phyloP scores from a whole-genome alignment of 2,113 vertebrate genomes.

The Monarcha castaneiventris region DNA sequence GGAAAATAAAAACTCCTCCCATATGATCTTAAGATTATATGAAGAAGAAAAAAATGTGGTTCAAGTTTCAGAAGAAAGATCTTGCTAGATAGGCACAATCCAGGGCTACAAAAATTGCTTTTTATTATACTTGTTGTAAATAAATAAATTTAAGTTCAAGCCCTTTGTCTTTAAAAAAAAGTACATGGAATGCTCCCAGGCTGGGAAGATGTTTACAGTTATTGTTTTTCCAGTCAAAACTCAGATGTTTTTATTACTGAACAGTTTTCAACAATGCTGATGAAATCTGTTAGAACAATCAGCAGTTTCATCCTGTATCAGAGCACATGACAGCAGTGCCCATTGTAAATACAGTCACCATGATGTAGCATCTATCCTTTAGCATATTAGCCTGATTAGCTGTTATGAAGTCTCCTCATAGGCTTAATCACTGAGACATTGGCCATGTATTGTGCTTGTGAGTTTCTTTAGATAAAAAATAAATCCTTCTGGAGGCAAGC shows the following conservation, averaged over 20 bases:
- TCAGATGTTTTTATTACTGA: background rate
- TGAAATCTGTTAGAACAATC: background rate
- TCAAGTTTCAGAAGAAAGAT: background rate
- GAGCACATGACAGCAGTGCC: background rate
- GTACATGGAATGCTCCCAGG: background rate
- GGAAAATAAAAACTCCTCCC: background rate
- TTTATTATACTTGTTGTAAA: background rate
- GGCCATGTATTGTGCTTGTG: background rate
- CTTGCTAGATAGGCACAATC: background rate
- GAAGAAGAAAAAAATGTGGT: background rate
- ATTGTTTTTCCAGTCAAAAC: background rate
- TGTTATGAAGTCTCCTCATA: background rate
- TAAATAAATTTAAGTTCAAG: background rate
- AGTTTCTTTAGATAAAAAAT: background rate
- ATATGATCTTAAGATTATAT: background rate
- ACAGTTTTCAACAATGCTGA: background rate
- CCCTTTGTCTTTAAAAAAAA: background rate
- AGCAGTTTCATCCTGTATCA: background rate
- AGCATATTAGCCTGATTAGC: background rate
- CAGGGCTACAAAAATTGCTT: background rate
- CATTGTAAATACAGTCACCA: background rate
- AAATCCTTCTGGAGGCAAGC: background rate
- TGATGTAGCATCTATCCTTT: fast-evolving
- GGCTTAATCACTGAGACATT: background rate
- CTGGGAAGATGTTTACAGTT: background rate